Evolutionary conservation across 2,797 vertebrate genomes (phyloP).

Genomic region (Kryptopterus vitreolus): DNA sequence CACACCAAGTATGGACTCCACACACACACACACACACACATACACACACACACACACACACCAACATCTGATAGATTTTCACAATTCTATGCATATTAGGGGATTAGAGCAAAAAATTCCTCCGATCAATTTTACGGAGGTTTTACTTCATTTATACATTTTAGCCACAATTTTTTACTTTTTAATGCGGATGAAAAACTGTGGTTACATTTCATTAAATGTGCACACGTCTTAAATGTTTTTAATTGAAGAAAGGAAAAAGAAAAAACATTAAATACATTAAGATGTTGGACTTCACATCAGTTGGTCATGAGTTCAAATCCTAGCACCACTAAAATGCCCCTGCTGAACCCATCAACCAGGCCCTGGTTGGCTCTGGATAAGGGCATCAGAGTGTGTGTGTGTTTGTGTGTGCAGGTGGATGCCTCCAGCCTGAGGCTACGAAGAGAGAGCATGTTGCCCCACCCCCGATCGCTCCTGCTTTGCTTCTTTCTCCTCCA

Average conservation of each 20-base stretch:
- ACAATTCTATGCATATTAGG: neutral
- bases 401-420: constrained; percentile 25
- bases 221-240: too few species aligned
- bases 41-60: too few species aligned
- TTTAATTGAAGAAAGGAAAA: too few species aligned
- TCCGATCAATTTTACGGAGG: neutral
- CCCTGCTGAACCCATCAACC: too few species aligned
- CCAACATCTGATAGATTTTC: neutral
- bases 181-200: neutral
- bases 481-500: constrained; percentile 84
- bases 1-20: constrained; percentile 18
- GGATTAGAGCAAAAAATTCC: neutral
- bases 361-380: too few species aligned
- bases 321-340: too few species aligned
- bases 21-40: too few species aligned
- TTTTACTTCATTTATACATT: neutral
- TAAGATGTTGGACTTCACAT: too few species aligned
- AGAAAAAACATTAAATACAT: neutral
- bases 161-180: neutral
- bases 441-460: constrained; percentile 39
- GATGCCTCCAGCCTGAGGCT: constrained; percentile 33
- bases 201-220: neutral
- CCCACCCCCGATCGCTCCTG: constrained; percentile 62
- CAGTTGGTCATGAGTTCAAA: too few species aligned
- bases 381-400: neutral